Base-by-base conservation (phyloP, 1,140 invertebrate species). In the Drosophila malerkotliana region DNA sequence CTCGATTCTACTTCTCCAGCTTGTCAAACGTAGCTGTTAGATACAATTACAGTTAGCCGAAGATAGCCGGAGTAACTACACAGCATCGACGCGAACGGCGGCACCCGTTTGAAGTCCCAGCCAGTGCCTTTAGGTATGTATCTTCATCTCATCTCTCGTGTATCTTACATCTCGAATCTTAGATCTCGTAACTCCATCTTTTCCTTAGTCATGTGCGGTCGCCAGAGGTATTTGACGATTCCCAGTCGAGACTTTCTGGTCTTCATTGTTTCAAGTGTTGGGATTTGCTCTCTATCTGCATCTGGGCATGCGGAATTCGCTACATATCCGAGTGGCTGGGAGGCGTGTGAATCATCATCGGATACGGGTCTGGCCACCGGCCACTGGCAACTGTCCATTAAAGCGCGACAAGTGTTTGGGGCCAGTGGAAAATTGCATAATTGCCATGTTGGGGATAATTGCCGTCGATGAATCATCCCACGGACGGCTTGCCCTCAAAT, bases 21-120 rank as follows among this genome's bases (percentile, higher is more conserved):
- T 64, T 85, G 81, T 85, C 81, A 85, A 85, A 67, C 62, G 77
- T 81, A 71, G 73, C 82, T 87, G 82, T 85, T 85, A 85, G 82
- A 85, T 85, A 87, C 83, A 82, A 85, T 87, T 87, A 87, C 82
- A 85, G 82, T 85, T 85, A 85, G 82, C 78, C 53, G 73, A 72
- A 53, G 64, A 83, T 62, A 77, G 55, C 34, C 55, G 48, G 51
- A 63, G 45, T 37, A 73, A 57, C 56, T 77, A 55, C 52, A 71
- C 59, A 32, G 59, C 59, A 61, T 54, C 59, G 49, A 52, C 30
- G 44, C 71, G 48, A 64, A 28, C 61, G 63, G 44, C 68, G 72
- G 54, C 54, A 61, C 39, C 57, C 34, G 63, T 73, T 83, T 80
- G 64, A 71, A 69, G 72, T 64, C 68, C 57, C 74, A 32, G 37